phyloP scores from a whole-genome alignment of 1,140 invertebrate species.

The Ceratina japonica region DNA sequence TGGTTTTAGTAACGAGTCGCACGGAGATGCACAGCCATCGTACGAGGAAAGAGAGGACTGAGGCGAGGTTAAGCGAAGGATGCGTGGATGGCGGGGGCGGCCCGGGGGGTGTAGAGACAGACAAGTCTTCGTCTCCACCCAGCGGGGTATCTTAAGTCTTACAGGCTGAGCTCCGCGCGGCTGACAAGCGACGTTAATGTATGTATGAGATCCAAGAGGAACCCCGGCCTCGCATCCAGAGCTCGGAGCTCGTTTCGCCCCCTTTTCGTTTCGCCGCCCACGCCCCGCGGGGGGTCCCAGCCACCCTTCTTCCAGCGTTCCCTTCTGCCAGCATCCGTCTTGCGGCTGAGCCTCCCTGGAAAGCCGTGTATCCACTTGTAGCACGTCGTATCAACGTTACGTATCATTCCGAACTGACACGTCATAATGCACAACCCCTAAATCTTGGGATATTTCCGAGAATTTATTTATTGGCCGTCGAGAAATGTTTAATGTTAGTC shows the following conservation, averaged over 20 bases:
- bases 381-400: no score
- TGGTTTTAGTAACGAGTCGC: conserved; percentile 65
- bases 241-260: conserved; percentile 23
- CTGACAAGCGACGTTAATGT: conserved; percentile 70
- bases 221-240: conserved; percentile 19
- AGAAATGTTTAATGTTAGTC: no score
- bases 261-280: conserved; percentile 45
- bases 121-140: conserved; percentile 58
- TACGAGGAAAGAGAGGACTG: conserved; percentile 50
- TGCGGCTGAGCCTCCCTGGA: no score
- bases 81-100: conserved; percentile 20
- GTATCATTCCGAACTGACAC: no score
- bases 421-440: no score
- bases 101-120: conserved; percentile 19
- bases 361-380: no score
- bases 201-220: conserved; percentile 68
- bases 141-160: conserved; percentile 66
- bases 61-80: not conserved
- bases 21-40: conserved; percentile 28
- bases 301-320: conserved; percentile 6
- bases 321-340: conserved; percentile 35
- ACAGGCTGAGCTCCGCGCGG: conserved; percentile 65
- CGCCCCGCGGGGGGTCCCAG: conserved; percentile 20
- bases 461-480: no score
- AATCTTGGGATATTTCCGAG: no score